These are phyloP conservation scores for Henicopernis longicauda DNA, from an alignment of 2,113 vertebrate genomes.

Conservation along the genomic window DNA sequence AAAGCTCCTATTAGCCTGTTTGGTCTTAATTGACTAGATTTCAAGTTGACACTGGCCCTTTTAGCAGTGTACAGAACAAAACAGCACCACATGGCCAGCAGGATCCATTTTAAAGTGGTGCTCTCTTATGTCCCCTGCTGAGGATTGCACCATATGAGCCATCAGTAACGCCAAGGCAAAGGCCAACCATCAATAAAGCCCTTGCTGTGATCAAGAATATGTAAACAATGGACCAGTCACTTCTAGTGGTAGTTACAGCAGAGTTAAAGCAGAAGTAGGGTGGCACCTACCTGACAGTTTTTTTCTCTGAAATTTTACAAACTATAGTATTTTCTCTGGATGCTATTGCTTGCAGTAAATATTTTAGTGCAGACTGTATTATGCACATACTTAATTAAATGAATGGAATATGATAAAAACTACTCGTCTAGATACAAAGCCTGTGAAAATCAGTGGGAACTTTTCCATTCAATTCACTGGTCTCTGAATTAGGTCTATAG, in stretches of 20 bases:
- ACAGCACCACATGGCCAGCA: constrained; percentile 34
- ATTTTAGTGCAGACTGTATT: background rate
- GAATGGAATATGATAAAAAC: background rate
- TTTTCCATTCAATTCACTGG: background rate
- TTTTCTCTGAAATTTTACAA: background rate
- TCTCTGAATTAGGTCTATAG: background rate
- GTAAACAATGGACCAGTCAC: constrained; percentile 33
- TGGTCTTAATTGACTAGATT: constrained; percentile 22
- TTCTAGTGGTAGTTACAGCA: background rate
- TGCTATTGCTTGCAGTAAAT: background rate
- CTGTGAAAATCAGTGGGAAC: background rate
- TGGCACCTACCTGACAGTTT: background rate
- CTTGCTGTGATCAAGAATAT: constrained; percentile 29
- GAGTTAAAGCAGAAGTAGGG: background rate
- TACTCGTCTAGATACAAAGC: background rate
- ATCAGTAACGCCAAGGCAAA: constrained; percentile 48
- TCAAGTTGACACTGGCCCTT: constrained; percentile 31
- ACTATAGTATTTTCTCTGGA: background rate
- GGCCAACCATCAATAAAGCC: constrained; percentile 48
- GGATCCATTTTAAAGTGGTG: constrained; percentile 31
- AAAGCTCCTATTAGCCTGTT: constrained; percentile 5
- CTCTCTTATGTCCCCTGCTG: constrained; percentile 15
- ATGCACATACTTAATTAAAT: background rate
- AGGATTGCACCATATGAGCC: constrained; percentile 29
- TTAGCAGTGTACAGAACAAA: constrained; percentile 2